Evolutionary conservation across 2,797 vertebrate genomes (phyloP), one percentile per base, ranked within the genome.

Genomic region (Okamejei kenojei): DNA sequence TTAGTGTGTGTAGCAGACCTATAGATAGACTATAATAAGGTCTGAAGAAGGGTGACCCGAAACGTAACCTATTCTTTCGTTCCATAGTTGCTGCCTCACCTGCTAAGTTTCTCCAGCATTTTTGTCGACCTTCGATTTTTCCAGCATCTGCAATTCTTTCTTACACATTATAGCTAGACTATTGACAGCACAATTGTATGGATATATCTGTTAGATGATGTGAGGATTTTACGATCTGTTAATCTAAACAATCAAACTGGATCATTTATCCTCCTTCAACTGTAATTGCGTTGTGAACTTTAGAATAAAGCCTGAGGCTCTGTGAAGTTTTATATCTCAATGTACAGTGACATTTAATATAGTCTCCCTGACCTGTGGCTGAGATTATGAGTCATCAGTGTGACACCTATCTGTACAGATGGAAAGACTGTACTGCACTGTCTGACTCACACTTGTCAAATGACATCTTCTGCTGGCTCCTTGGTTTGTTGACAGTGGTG

Each of bases 401-500:
- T 88, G 63, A 88, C 63, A 35, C 84, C 63, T 86, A 10, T n/a
- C 84, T 65, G 15, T 68, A 32, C 84, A 68, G 84, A 88, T 88
- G n/a, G 61, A 35, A 35, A 68, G 63, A 88, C 17, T 7, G 15
- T 17, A 32, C 17, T 35, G n/a, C 19, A 9, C n/a, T 35, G 15
- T 8, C 84, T 88, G 84, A 88, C 61, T 88, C 84, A 32, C 58
- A 63, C 84, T 35, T 15, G 13, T 88, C 61, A 88, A 88, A 88
- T 19, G n/a, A 21, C 7, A 35, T 63, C 58, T 86, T 61, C 82
- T 88, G 84, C n/a, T 68, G 61, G 13, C 61, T 9, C 1, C 17
- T 88, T n/a, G 63, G 17, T 88, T 88, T 68, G 63, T 68, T 68
- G 84, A 32, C 84, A 68, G 84, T 15, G 1, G 7, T 8, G 35